Percentiles rank a stretch among this genome's conserved stretches.
Conservation (phyloP, 2,113 vertebrate species). For the Pungitius pungitius region DNA sequence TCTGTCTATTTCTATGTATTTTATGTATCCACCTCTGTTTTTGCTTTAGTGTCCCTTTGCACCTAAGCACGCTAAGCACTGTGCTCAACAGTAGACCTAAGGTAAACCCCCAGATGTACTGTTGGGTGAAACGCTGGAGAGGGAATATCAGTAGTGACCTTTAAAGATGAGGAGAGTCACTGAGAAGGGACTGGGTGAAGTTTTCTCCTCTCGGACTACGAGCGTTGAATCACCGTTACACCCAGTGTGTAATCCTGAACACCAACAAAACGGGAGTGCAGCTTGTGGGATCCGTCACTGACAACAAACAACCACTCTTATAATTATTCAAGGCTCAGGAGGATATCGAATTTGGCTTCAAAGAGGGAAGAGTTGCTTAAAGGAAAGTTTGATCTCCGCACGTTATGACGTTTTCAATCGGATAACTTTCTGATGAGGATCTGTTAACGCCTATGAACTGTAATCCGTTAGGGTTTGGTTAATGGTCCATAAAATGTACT, state of each 20-base stretch:
- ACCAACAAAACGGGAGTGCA: not conserved
- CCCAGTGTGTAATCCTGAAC: not conserved
- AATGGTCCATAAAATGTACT: not conserved
- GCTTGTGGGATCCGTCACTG: not conserved
- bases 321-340: not conserved
- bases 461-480: not conserved
- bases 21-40: not conserved
- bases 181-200: not conserved
- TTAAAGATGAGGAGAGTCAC: slow-evolving; percentile 9
- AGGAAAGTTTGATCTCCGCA: not conserved
- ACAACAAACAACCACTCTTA: not conserved
- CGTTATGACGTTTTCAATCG: not conserved
- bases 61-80: not conserved
- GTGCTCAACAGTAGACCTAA: not conserved
- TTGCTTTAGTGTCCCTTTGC: not conserved
- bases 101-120: not conserved
- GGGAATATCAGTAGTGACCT: slow-evolving; percentile 10
- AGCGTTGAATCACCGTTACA: slow-evolving; percentile 19
- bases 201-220: not conserved
- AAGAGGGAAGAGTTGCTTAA: not conserved
- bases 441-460: not conserved
- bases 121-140: not conserved
- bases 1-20: not conserved
- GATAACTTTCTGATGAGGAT: slow-evolving; percentile 8
- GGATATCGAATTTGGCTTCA: not conserved